Evolutionary conservation across 2,113 vertebrate genomes (phyloP).

Genomic region (Myotis davidii): DNA sequence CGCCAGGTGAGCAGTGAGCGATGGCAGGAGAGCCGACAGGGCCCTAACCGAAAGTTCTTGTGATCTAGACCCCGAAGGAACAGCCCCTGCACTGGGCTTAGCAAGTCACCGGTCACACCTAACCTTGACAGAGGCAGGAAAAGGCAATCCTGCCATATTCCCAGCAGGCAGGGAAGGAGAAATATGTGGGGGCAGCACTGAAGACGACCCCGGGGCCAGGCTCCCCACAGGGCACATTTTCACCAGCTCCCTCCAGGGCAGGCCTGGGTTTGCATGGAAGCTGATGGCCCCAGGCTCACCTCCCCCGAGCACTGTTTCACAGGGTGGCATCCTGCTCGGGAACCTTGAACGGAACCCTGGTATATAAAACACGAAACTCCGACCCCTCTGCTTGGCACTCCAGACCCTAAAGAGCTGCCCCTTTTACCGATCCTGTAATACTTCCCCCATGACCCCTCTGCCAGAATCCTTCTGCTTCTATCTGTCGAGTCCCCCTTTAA

Average conservation of each 20-base stretch:
- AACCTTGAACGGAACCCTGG: background rate
- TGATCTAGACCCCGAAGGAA: background rate
- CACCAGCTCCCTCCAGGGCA: background rate
- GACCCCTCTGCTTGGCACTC: background rate
- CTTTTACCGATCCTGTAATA: background rate
- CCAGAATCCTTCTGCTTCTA: background rate
- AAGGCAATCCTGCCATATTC: background rate
- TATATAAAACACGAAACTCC: background rate
- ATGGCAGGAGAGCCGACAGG: background rate
- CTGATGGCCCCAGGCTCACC: background rate
- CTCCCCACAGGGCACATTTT: background rate
- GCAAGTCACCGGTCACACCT: background rate
- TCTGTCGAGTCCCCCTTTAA: background rate
- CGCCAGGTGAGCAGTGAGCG: rapidly evolving
- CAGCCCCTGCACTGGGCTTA: background rate
- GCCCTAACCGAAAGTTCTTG: background rate
- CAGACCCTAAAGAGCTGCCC: background rate
- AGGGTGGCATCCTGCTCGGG: background rate
- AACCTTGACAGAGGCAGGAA: background rate
- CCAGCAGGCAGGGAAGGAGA: background rate
- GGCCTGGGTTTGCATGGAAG: background rate
- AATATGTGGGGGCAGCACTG: background rate
- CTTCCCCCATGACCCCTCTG: background rate
- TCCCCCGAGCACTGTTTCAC: background rate
- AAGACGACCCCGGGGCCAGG: rapidly evolving